Evolutionary conservation across 2,797 vertebrate species (phyloP).

Genomic region (Enteromius paludinosus): DNA sequence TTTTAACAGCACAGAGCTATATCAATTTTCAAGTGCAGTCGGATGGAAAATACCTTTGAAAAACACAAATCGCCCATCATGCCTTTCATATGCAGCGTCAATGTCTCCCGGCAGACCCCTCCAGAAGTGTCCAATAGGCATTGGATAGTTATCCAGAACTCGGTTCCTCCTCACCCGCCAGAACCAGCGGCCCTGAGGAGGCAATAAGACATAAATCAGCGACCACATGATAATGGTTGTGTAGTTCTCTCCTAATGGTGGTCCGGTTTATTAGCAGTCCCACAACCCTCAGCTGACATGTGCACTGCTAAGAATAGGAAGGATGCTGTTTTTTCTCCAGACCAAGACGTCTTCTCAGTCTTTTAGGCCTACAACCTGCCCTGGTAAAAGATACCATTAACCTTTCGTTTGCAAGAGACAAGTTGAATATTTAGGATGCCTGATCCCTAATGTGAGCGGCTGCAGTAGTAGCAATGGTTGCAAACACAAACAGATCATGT

Average conservation of each 20-base stretch:
- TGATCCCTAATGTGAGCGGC: not conserved
- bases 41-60: constrained; percentile 88
- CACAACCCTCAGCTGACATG: not conserved
- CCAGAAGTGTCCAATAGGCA: constrained; percentile 97
- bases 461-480: not conserved
- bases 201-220: not conserved
- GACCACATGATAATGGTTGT: not conserved
- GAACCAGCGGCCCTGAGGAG: constrained; percentile 91
- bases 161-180: constrained; percentile 95
- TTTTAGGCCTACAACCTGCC: not conserved
- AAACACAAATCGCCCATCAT: constrained; percentile 93
- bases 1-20: constrained; percentile 24
- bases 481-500: not conserved
- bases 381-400: not conserved
- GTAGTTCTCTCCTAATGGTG: not conserved
- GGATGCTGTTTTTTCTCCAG: not conserved
- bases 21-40: constrained; percentile 1
- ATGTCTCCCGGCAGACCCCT: constrained; percentile 93
- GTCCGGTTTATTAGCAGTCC: constrained; percentile 8
- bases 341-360: not conserved
- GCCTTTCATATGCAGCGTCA: constrained; percentile 92
- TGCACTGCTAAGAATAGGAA: not conserved
- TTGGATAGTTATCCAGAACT: constrained; percentile 96
- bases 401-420: not conserved
- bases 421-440: not conserved